These are phyloP conservation scores for Cygnus olor DNA, from an alignment of 2,797 vertebrate species.

Conservation along the genomic window DNA sequence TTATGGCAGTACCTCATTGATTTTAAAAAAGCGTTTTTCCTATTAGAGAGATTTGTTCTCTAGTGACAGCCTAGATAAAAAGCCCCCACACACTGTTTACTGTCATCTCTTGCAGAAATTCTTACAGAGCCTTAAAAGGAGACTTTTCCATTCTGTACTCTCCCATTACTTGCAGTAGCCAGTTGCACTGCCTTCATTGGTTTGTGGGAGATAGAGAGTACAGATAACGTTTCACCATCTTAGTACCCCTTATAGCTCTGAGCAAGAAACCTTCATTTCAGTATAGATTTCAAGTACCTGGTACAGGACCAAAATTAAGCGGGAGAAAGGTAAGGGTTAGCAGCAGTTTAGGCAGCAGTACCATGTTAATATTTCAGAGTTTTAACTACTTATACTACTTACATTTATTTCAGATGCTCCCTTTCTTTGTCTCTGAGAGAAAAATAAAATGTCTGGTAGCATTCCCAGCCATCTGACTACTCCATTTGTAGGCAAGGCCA, in stretches of 20 bases:
- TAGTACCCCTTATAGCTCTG: not conserved
- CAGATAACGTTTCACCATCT: rapidly evolving
- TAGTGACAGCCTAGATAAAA: not conserved
- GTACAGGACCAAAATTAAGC: not conserved
- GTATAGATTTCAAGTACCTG: not conserved
- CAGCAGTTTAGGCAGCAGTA: not conserved
- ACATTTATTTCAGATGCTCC: not conserved
- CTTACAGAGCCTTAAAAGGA: not conserved
- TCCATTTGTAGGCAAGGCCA: not conserved
- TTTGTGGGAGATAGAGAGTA: not conserved
- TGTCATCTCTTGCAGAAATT: not conserved
- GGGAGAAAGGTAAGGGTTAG: no score
- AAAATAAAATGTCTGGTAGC: not conserved
- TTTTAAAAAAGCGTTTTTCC: not conserved
- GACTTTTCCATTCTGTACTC: not conserved
- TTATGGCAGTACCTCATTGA: not conserved
- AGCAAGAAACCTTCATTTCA: not conserved
- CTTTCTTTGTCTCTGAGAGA: not conserved
- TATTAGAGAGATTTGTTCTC: not conserved
- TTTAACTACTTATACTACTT: not conserved
- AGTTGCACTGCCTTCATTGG: not conserved
- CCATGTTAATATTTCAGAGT: not conserved
- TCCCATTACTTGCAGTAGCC: not conserved
- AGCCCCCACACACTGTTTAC: rapidly evolving
- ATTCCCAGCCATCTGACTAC: not conserved